Evolutionary conservation across 2,797 vertebrate genomes (phyloP), one percentile per base, ranked within the genome.

Genomic region (Holocentrus rufus): DNA sequence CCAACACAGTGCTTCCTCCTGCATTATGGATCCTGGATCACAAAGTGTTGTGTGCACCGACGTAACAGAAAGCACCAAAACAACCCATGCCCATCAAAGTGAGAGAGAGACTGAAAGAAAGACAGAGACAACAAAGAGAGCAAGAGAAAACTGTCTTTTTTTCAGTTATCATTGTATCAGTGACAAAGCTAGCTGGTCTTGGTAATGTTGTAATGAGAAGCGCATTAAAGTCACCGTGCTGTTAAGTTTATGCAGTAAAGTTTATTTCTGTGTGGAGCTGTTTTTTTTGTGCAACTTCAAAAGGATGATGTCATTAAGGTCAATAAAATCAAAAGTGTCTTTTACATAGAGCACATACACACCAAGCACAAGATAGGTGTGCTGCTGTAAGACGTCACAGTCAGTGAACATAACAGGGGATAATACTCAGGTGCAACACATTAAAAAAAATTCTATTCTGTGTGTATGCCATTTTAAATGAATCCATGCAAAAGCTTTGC

Each of bases 391-490:
- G 25, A 30, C 5, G 31, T 39, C 31, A 42, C 67, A 63, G 52
- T 7, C 9, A 39, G 46, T 56, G 7, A 55, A 65, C 49, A 67
- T 52, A 72, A 57, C 25, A 3, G 46, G 15, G 18, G 18, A 6
- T 60, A 2, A 59, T 57, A 69, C 65, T 47, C 59, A 52, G 2
- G 52, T 2, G 52, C 9, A 52, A 30, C 57, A 58, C 30, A 17
- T 47, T n/a, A n/a, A n/a, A 36, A 36, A 36, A 36, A 36, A 9
- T 36, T 1, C 9, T 4, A 17, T 46, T 46, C 4, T 2, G 11
- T 46, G 44, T 17, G 13, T 13, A 46, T 14, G 10, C 44, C 44
- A 15, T 36, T 36, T 36, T 7, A 46, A 46, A 14, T 46, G 3
- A 17, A n/a, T 47, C 15, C n/a, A 49, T 22, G 34, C 18, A 59